These are phyloP conservation scores for Linepithema humile DNA, from an alignment of 1,140 invertebrate genomes.

Conservation along the genomic window DNA sequence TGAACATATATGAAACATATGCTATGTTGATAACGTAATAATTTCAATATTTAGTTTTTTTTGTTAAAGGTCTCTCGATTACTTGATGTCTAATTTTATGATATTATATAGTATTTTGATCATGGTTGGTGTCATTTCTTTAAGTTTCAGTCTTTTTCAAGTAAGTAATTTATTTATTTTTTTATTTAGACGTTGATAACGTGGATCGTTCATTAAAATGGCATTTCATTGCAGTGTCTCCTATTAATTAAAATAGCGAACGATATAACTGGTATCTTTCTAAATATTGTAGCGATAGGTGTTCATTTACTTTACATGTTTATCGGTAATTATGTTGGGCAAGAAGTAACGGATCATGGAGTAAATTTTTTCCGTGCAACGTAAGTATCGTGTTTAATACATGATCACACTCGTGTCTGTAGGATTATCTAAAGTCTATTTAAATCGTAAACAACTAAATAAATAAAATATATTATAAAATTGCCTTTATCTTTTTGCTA, in stretches of 20 bases:
- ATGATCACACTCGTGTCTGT: not conserved
- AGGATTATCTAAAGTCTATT: not conserved
- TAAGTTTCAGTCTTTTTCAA: constrained; percentile 19
- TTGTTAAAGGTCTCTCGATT: constrained; percentile 28
- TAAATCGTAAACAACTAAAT: not conserved
- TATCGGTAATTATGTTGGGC: not conserved
- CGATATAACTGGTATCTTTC: not conserved
- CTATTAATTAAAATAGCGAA: not conserved
- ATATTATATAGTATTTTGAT: constrained; percentile 2
- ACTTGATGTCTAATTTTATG: not conserved
- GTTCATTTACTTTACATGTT: constrained; percentile 20
- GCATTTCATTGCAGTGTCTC: not conserved
- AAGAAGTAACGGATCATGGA: not conserved
- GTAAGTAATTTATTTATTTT: not conserved
- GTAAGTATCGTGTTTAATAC: constrained; percentile 7
- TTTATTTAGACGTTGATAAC: not conserved
- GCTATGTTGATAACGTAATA: not conserved
- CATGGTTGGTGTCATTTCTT: not conserved
- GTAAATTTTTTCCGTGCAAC: not conserved
- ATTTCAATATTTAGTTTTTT: not conserved
- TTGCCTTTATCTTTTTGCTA: not conserved
- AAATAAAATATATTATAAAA: not conserved
- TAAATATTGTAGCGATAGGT: too few species aligned
- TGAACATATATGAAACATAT: not conserved
- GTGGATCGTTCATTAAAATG: not conserved